Evolutionary conservation across 2,797 vertebrate species (phyloP).

Genomic region (Momotus momota): DNA sequence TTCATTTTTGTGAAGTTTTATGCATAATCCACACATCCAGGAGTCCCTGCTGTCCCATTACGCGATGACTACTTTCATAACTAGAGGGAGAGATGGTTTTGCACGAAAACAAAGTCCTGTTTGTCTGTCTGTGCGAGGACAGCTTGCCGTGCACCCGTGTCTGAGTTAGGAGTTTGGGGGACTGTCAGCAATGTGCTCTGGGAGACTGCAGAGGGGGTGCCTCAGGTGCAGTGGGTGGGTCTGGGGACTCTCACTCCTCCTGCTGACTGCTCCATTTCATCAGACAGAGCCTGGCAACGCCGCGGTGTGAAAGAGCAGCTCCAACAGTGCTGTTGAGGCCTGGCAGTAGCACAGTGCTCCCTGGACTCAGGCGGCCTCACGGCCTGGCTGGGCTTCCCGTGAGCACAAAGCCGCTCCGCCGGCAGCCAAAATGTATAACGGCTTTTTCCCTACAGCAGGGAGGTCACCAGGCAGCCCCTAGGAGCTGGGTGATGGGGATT

Average conservation of each 20-base stretch:
- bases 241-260: neutral
- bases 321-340: neutral
- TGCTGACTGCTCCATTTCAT: neutral
- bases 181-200: neutral
- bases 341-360: neutral
- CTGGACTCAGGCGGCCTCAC: fast-evolving
- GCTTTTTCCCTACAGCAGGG: neutral
- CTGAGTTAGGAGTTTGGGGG: neutral
- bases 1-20: neutral
- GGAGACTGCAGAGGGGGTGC: neutral
- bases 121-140: neutral
- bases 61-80: slow-evolving; percentile 41
- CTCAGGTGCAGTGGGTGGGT: neutral
- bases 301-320: neutral
- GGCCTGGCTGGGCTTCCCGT: neutral
- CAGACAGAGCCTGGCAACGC: neutral
- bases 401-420: neutral
- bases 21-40: neutral
- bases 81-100: slow-evolving; percentile 27
- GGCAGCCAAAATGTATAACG: neutral
- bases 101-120: neutral
- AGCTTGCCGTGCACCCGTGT: neutral
- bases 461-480: neutral
- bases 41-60: slow-evolving; percentile 2
- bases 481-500: neutral